phyloP scores from a whole-genome alignment of 2,113 vertebrate genomes.

The Passer montanus region DNA sequence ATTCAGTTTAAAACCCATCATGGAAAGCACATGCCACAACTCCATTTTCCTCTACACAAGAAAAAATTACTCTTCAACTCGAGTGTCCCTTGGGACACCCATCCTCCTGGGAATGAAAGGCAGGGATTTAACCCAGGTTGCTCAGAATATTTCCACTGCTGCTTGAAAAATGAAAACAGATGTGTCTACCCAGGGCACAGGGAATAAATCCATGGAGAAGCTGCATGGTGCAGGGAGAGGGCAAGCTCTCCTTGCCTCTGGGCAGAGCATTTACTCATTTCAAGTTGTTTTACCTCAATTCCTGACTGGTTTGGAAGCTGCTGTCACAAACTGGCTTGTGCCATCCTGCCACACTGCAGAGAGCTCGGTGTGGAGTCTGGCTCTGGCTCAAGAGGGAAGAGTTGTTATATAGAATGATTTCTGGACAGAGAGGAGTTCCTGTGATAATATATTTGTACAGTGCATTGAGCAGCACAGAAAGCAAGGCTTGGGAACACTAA shows the following conservation, averaged over 20 bases:
- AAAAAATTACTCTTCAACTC: background rate
- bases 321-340: background rate
- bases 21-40: background rate
- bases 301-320: background rate
- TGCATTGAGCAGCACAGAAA: background rate
- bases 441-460: slow-evolving; percentile 18
- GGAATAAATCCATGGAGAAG: background rate
- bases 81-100: background rate
- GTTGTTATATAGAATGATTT: background rate
- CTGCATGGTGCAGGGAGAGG: background rate
- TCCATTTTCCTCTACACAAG: background rate
- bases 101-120: background rate
- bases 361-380: background rate
- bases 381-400: background rate
- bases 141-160: background rate
- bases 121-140: background rate
- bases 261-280: background rate
- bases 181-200: background rate
- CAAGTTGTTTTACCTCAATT: background rate
- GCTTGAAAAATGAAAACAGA: background rate
- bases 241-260: background rate
- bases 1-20: background rate
- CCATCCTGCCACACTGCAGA: background rate
- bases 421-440: background rate
- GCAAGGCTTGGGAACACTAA: background rate